These are phyloP conservation scores for Chaetodon auriga DNA, from an alignment of 2,113 vertebrate genomes.

Conservation along the genomic window DNA sequence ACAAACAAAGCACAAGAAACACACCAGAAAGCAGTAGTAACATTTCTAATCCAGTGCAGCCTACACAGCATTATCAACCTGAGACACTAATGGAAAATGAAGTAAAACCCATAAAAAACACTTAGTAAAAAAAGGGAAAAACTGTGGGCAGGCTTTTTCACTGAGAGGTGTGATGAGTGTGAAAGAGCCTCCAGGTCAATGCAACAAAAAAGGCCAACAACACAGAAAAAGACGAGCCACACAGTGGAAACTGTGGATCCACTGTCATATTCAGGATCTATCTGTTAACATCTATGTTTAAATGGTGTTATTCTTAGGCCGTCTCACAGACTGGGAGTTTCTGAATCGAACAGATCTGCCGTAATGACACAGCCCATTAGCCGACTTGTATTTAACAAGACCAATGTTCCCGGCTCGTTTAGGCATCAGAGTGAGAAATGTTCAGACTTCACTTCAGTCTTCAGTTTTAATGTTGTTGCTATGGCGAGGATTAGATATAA, in stretches of 20 bases:
- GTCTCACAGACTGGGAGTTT: neutral
- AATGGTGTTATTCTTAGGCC: neutral
- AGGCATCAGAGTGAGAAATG: constrained; percentile 25
- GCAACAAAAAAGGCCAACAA: neutral
- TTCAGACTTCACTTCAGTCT: constrained; percentile 3
- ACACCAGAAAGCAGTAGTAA: neutral
- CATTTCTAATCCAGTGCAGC: neutral
- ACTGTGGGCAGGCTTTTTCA: neutral
- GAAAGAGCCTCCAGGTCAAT: neutral
- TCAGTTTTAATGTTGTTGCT: constrained; percentile 72
- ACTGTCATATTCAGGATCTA: neutral
- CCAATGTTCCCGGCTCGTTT: constrained; percentile 1
- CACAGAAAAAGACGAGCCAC: neutral
- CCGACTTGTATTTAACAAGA: constrained; percentile 4
- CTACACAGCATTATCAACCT: neutral
- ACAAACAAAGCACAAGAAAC: neutral
- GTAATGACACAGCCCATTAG: constrained; percentile 3
- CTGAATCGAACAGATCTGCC: neutral
- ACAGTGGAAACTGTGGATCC: neutral
- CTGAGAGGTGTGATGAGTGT: neutral
- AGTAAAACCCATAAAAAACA: neutral
- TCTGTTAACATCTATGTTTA: neutral
- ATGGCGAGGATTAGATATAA: constrained; percentile 78
- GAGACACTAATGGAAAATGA: constrained; percentile 13
- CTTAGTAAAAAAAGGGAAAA: neutral